phyloP scores from a whole-genome alignment of 2,888 invertebrate genomes.

The Tenthredo livida region DNA sequence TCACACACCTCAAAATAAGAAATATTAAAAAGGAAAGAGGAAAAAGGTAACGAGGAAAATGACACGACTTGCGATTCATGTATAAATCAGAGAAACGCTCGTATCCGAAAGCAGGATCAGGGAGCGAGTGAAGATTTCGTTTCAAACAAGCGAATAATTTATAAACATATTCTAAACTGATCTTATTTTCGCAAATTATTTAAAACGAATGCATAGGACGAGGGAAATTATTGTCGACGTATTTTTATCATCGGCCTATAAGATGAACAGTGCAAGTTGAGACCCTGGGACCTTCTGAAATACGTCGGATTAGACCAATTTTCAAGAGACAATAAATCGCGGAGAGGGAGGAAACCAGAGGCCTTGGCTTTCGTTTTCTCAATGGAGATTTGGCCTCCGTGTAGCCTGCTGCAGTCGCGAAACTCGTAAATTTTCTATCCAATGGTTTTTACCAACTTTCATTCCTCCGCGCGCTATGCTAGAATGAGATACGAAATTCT shows the following conservation, averaged over 20 bases:
- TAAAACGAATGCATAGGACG: not conserved
- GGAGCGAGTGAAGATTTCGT: not conserved
- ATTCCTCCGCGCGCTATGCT: not conserved
- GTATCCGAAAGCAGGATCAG: too few relatives aligned
- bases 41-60: not conserved
- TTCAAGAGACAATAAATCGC: constrained; percentile 58
- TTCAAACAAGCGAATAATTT: not conserved
- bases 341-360: not conserved
- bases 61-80: not conserved
- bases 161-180: too few relatives aligned
- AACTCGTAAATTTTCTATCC: constrained; percentile 57
- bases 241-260: not conserved
- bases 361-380: constrained; percentile 24
- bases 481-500: not conserved
- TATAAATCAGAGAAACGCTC: not conserved
- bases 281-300: constrained; percentile 58
- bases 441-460: not conserved
- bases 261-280: not conserved
- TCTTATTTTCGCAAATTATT: not conserved
- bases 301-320: constrained; percentile 65
- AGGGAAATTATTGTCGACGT: not conserved
- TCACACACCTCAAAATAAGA: not conserved
- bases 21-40: not conserved
- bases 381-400: constrained; percentile 26
- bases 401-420: constrained; percentile 10